Evolutionary conservation across 2,888 invertebrate species (phyloP), one percentile per base, ranked within the genome.

Genomic region (Chirona hameri): DNA sequence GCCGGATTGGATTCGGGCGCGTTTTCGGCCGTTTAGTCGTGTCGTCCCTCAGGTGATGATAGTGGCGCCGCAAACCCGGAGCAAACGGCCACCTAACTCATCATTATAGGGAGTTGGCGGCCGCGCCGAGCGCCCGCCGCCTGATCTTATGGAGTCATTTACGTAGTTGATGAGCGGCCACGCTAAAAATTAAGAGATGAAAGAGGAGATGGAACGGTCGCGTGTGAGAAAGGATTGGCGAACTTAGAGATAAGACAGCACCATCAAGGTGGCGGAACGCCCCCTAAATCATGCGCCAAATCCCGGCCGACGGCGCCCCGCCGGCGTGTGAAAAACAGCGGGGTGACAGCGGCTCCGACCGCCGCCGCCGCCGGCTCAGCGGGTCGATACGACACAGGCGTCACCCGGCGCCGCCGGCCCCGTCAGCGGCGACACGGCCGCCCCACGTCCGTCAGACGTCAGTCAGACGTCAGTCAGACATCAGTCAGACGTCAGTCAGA

Each of bases 151-250:
- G 46, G 76, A 76, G 76, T 76, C 76, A 46, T 76, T 76, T 76
- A 76, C 76, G 76, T 76, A 76, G 76, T 76, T 76, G 76, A 76
- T 76, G 76, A 76, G 76, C 18, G 76, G 39, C 27, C 39, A 24
- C 76, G 76, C 76, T 76, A 76, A 76, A 76, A 76, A 76, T 76
- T 76, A 76, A 76, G 76, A 76, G 76, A 76, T 76, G 76, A 76
- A 76, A 76, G 76, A 76, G 76, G 76, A 76, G 76, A 76, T 76
- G 76, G 76, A 76, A 46, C 76, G 76, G 76, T 76, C 76, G 39
- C 72, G 76, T 27, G 76, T 39, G 76, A 76, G 46, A 76, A 76
- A 76, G 76, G 76, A 76, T 76, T 46, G 76, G 76, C 76, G 76
- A 76, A 76, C 76, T 76, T 76, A 76, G 76, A 76, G 76, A 76